Evolutionary conservation across 2,888 invertebrate genomes (phyloP).

Genomic region (Celastrina argiolus): DNA sequence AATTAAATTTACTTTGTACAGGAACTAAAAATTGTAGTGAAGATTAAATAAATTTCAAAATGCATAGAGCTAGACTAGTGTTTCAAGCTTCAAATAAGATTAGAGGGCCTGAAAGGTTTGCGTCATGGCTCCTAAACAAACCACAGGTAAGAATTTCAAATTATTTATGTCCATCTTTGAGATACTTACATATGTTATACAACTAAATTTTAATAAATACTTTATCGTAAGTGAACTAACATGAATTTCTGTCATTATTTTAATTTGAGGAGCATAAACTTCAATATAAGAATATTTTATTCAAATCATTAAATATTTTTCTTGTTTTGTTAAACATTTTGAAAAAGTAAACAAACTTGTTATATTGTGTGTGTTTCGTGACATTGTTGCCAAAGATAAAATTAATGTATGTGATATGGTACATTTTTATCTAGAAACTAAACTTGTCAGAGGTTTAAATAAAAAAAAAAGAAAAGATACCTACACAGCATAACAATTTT

Average conservation of each 20-base stretch:
- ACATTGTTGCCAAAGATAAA: constrained; percentile 29
- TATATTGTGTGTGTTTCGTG: constrained; percentile 19
- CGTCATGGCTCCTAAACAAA: constrained; percentile 86
- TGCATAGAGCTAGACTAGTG: constrained; percentile 90
- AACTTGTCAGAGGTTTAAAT: background rate
- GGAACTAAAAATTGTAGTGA: constrained; percentile 36
- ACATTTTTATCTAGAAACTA: background rate
- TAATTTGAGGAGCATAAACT: too few relatives aligned
- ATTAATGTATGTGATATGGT: constrained; percentile 19
- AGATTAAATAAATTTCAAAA: constrained; percentile 49
- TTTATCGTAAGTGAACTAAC: too few relatives aligned
- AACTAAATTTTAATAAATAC: too few relatives aligned
- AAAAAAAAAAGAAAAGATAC: too few relatives aligned
- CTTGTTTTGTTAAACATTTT: background rate
- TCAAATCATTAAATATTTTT: too few relatives aligned
- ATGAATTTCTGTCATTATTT: too few relatives aligned
- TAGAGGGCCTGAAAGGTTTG: constrained; percentile 84
- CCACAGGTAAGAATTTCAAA: constrained; percentile 53
- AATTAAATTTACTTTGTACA: constrained; percentile 22
- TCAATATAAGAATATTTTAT: too few relatives aligned
- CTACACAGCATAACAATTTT: background rate
- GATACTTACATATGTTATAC: background rate
- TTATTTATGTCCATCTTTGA: background rate
- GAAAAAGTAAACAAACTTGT: constrained; percentile 6
- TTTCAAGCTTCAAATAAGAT: constrained; percentile 81